Base-by-base conservation (phyloP, 2,888 invertebrate species). In the Heliconius aoede region DNA sequence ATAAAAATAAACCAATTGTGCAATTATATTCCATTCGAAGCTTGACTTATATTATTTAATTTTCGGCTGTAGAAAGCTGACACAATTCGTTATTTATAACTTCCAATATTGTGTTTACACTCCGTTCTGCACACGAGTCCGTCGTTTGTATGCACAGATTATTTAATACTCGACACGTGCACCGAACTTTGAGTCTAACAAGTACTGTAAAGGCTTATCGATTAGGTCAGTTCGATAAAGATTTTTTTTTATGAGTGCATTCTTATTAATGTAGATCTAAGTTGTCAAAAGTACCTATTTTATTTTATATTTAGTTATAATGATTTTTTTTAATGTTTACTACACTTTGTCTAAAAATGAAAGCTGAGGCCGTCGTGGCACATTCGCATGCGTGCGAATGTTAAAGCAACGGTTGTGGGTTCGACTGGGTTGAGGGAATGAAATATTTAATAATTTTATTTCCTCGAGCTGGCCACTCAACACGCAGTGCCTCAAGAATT, bases 141-240 rank as follows among this genome's bases (percentile, higher is more conserved):
- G 73, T 61, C 32, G 67, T 72, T 65, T 30, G 69, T 72, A 65
- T 58, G 64, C 55, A 64, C 58, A 26, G 67, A 36, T 26, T 51
- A 51, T 73, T 64, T 65, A 36, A 73, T 18, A 65, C 65, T 55
- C 32, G 40, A 73, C 67, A 74, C 67, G 58, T 74, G 74, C 36
- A 30, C 67, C 67, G 36, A 58, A 58, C 21, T 74, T 67, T 11
- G 30, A 72, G 32, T 67, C 40, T 65, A 55, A 74, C 67, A 26
- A 67, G 58, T n/a, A 24, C 3, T 55, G 26, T 58, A n/a, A 62
- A 46, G 11, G 24, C 32, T 36, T 74, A 28, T 32, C 26, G 13
- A 24, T 28, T 28, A 26, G 28, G 46, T 26, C 46, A 51, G 18
- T 51, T 46, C 28, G 8, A 28, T 28, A 36, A 24, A n/a, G 64